A percentile compares a stretch with the other conserved stretches of the same genome.
Evolutionary conservation across 64 coral and sea anemone species (phyloP).

Genomic region (Stylophora pistillata): DNA sequence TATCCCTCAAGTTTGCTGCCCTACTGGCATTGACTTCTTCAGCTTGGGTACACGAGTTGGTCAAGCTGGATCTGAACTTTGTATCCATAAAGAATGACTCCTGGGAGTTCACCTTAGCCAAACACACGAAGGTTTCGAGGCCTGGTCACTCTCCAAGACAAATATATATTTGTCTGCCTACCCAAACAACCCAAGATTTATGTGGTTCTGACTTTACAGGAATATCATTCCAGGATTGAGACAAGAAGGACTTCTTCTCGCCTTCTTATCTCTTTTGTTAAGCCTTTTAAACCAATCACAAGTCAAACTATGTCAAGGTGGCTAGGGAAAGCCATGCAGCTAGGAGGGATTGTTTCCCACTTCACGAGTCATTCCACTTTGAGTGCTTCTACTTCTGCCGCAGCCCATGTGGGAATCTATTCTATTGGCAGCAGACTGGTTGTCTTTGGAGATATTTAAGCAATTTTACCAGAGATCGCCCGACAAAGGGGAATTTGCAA

Average conservation of each 20-base stretch:
- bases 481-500: conserved; percentile 1
- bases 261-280: conserved; percentile 4
- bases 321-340: conserved; percentile 32
- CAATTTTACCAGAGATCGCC: conserved; percentile 38
- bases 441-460: conserved; percentile 19
- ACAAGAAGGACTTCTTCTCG: conserved; percentile 16
- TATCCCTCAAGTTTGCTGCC: conserved; percentile 24
- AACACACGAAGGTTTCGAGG: conserved; percentile 14
- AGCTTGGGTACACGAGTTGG: conserved; percentile 5
- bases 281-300: conserved; percentile 16
- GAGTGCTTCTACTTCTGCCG: conserved; percentile 50
- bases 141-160: conserved; percentile 8
- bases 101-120: conserved; percentile 13
- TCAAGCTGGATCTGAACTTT: conserved; percentile 33
- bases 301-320: conserved; percentile 48
- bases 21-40: conserved; percentile 53
- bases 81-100: conserved; percentile 5
- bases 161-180: neutral
- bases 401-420: neutral
- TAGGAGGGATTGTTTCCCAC: conserved; percentile 30
- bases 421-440: conserved; percentile 34
- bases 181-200: conserved; percentile 12
- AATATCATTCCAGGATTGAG: neutral
- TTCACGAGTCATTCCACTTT: conserved; percentile 31
- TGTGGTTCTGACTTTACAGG: conserved; percentile 7